phyloP scores from a whole-genome alignment of 2,113 vertebrate genomes.

The Gopherus flavomarginatus region DNA sequence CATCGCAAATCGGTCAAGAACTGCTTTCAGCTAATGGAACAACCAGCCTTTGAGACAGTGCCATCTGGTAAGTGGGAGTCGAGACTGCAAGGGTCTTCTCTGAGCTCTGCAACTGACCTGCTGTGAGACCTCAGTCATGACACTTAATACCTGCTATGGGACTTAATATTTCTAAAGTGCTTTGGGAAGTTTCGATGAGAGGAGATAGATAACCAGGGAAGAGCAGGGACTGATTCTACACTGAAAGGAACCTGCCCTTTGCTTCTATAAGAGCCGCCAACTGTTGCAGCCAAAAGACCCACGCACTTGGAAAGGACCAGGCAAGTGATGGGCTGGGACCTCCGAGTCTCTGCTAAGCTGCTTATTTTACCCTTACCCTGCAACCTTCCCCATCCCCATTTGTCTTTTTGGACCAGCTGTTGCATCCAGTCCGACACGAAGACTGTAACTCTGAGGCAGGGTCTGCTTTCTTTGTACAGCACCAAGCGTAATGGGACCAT shows the following conservation, averaged over 20 bases:
- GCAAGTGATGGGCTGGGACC: background rate
- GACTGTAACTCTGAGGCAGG: background rate
- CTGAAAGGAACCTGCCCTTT: background rate
- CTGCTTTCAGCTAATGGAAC: background rate
- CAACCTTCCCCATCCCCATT: background rate
- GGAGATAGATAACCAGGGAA: background rate
- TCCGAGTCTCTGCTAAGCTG: background rate
- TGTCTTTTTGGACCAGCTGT: background rate
- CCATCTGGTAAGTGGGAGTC: background rate
- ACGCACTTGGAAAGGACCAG: background rate
- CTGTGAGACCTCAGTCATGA: background rate
- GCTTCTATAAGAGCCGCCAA: background rate
- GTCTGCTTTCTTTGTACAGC: background rate
- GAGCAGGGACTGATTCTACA: background rate
- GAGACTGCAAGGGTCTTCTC: background rate
- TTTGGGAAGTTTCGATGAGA: background rate
- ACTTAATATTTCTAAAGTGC: background rate
- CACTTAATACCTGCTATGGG: background rate
- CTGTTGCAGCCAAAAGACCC: background rate
- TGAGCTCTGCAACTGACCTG: background rate
- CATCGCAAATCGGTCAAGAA: background rate
- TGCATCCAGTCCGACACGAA: background rate
- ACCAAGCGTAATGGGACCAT: background rate
- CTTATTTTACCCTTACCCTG: background rate
- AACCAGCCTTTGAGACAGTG: background rate